phyloP scores from a whole-genome alignment of 2,113 vertebrate genomes.

The Chionodraco myersi region DNA sequence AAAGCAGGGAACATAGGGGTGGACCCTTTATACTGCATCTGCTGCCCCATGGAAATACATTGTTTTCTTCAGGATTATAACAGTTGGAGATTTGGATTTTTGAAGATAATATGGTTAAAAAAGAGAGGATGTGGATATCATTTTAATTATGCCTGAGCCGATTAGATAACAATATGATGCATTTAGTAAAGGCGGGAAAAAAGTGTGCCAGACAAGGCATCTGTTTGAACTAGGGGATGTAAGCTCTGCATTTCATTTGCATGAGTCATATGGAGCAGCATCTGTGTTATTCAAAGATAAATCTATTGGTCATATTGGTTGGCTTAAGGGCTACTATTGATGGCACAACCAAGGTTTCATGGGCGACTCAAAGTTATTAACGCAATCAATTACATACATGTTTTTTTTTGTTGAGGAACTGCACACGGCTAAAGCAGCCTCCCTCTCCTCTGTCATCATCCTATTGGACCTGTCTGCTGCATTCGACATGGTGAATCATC shows the following conservation, averaged over 20 bases:
- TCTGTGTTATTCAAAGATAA: conserved; percentile 60
- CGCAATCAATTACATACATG: conserved; percentile 2
- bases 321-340: conserved; percentile 17
- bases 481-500: no score
- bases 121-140: conserved; percentile 65
- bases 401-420: conserved; percentile 1
- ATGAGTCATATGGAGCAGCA: conserved; percentile 68
- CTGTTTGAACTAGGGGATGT: conserved; percentile 53
- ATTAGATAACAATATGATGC: conserved; percentile 69
- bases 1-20: neutral
- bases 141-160: conserved; percentile 70
- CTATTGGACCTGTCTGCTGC: no score
- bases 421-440: no score
- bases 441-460: no score
- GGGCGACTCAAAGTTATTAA: neutral
- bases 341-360: conserved; percentile 26
- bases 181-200: conserved; percentile 63
- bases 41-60: conserved; percentile 40
- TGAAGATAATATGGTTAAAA: conserved; percentile 46
- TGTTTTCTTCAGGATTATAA: conserved; percentile 62
- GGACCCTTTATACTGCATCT: neutral
- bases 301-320: conserved; percentile 45
- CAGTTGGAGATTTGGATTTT: conserved; percentile 60
- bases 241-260: conserved; percentile 54
- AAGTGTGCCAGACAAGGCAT: conserved; percentile 48